These are phyloP conservation scores for Formica exsecta DNA, from an alignment of 1,140 invertebrate genomes.

Conservation along the genomic window DNA sequence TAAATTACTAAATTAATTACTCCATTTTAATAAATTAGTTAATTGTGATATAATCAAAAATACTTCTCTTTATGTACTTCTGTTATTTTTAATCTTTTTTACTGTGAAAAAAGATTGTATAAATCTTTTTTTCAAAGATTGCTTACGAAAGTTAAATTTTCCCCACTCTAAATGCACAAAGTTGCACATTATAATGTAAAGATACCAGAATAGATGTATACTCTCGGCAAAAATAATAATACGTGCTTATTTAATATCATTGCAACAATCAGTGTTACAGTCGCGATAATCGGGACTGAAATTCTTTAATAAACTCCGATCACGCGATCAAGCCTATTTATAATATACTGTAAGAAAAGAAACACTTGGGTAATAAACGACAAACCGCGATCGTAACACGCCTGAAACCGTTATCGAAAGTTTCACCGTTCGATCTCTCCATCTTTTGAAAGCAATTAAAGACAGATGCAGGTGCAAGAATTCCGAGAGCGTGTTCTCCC, in stretches of 20 bases:
- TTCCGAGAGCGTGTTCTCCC: constrained; percentile 8
- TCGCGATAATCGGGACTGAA: background rate
- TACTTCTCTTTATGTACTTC: background rate
- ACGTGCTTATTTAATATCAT: background rate
- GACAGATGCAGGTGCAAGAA: constrained; percentile 28
- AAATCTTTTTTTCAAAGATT: background rate
- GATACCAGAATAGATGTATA: background rate
- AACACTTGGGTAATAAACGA: background rate
- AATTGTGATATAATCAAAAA: background rate
- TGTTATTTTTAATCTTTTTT: background rate
- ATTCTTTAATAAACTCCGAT: constrained; percentile 6
- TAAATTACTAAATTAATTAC: too few relatives aligned
- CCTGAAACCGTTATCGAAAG: background rate
- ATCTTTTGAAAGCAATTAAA: constrained; percentile 33
- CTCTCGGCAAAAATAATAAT: constrained; percentile 29
- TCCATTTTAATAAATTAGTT: background rate
- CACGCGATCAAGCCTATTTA: constrained; percentile 6
- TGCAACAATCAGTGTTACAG: constrained; percentile 5
- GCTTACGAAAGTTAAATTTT: background rate
- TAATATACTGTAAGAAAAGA: background rate
- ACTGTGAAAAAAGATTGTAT: background rate
- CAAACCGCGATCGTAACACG: background rate
- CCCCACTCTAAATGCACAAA: background rate
- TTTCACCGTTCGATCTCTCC: background rate
- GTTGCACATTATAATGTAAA: background rate